A percentile compares a stretch with the other conserved stretches of the same genome.
Evolutionary conservation across 2,113 vertebrate species (phyloP).

Genomic region (Oryzias curvinotus): DNA sequence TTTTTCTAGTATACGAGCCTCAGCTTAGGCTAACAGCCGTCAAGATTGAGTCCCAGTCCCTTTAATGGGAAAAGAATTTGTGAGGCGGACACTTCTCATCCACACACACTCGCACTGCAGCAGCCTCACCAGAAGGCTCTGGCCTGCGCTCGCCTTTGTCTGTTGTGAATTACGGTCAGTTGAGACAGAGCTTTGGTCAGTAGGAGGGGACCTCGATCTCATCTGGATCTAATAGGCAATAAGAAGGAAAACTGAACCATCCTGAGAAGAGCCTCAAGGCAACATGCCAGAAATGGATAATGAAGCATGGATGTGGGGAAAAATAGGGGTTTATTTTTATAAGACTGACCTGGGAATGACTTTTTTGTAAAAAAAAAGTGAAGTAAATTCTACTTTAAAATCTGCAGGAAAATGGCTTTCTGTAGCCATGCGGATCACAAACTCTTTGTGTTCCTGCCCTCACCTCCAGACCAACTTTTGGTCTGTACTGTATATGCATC

Average conservation of each 20-base stretch:
- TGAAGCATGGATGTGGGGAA: constrained; percentile 5
- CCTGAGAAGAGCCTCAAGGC: constrained; percentile 44
- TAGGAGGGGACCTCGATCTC: constrained; percentile 43
- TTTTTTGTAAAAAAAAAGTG: not conserved
- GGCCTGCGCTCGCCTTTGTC: constrained; percentile 43
- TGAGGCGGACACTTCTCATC: constrained; percentile 29
- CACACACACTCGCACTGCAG: constrained; percentile 1
- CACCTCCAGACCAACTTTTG: too few species aligned
- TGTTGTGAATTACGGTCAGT: constrained; percentile 63
- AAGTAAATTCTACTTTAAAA: constrained; percentile 3
- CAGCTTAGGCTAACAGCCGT: constrained; percentile 22
- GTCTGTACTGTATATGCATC: too few species aligned
- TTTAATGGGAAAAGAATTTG: constrained; percentile 50
- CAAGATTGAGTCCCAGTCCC: constrained; percentile 35
- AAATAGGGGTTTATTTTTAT: constrained; percentile 25
- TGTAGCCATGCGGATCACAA: constrained; percentile 5
- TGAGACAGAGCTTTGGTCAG: constrained; percentile 40
- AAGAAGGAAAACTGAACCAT: constrained; percentile 63
- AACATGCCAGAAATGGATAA: constrained; percentile 33
- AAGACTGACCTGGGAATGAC: not conserved
- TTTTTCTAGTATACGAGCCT: constrained; percentile 26
- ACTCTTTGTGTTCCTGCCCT: too few species aligned
- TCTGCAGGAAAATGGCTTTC: not conserved
- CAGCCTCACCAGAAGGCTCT: constrained; percentile 17
- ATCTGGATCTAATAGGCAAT: constrained; percentile 73